Conservation (phyloP, 53 echinoderm and acorn worm species). For the Holothuria scabra region DNA sequence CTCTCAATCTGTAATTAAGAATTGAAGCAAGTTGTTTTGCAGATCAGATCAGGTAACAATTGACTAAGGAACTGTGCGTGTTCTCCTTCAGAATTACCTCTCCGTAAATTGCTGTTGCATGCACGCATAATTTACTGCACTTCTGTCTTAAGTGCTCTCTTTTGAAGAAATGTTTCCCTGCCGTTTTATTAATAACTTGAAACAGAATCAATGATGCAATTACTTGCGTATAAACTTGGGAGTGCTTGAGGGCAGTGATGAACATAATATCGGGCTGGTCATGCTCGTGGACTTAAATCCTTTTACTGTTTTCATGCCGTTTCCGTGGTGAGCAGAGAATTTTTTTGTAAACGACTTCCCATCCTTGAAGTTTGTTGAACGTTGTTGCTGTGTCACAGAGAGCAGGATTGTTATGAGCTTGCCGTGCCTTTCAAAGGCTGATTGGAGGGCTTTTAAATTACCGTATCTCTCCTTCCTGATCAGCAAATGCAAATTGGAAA, state of each 20-base stretch:
- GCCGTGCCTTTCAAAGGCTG: neutral
- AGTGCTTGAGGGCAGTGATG: constrained; percentile 32
- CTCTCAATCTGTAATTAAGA: constrained; percentile 20
- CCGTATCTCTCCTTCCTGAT: constrained; percentile 36
- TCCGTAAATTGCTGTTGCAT: constrained; percentile 46
- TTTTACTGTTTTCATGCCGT: constrained; percentile 45
- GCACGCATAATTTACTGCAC: constrained; percentile 47
- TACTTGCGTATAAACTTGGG: constrained; percentile 41
- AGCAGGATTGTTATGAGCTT: constrained; percentile 29
- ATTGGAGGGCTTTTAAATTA: constrained; percentile 44
- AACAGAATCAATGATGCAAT: constrained; percentile 49
- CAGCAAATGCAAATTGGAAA: constrained; percentile 42
- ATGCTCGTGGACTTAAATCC: constrained; percentile 34
- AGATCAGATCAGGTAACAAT: constrained; percentile 43
- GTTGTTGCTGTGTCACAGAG: constrained; percentile 20
- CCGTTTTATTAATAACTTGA: constrained; percentile 45
- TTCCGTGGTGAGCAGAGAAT: constrained; percentile 39
- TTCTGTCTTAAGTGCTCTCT: constrained; percentile 27
- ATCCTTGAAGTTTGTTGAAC: constrained; percentile 28
- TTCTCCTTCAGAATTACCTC: constrained; percentile 38
- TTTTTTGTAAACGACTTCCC: constrained; percentile 27
- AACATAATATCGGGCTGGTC: constrained; percentile 42
- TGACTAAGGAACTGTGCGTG: constrained; percentile 32
- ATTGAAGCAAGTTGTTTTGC: constrained; percentile 29
- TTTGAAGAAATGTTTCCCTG: neutral